Evolutionary conservation across 2,888 invertebrate genomes (phyloP), one percentile per base, ranked within the genome.

Genomic region (Dichetophora obliterata): DNA sequence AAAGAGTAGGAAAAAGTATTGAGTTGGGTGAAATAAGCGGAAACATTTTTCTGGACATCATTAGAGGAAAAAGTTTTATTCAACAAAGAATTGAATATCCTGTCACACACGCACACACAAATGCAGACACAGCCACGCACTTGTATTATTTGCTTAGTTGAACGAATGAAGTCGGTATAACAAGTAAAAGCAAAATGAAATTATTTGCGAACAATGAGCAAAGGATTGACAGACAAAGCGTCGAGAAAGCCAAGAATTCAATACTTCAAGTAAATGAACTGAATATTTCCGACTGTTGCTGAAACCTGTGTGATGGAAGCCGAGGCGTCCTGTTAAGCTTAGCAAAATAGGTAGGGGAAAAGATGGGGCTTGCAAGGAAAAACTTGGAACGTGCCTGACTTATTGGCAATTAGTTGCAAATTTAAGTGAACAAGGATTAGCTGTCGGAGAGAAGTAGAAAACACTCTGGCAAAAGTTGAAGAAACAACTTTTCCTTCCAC

Each of bases 31-130:
- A 31, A 63, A 63, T 31, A 63, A 31, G n/a, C 63, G 63, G 43
- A 43, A 43, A 43, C 43, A 43, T 43, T 43, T 1, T 43, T 11
- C 11, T 43, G 43, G 63, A 63, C 63, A 63, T 63, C 63, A 63
- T 63, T 63, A 63, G 63, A 31, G 31, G 31, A 63, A 63, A 63
- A 63, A 31, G 27, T 63, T 63, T n/a, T 31, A n/a, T 54, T 19
- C 63, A 63, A 31, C 63, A 63, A 61, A 63, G 63, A 27, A 63
- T 34, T 63, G 63, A 63, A 63, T 63, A 63, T 63, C 31, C 63
- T 63, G 24, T 16, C 14, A 16, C 63, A 31, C 27, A 31, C 27
- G n/a, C 31, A 54, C 63, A 63, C 31, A 24, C 9, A 14, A 11
- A 27, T 34, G 5, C 63, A 34, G 5, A 14, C 11, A 16, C 3